A percentile compares a stretch with the other conserved stretches of the same genome.
These are phyloP conservation scores for Neosilurus mollespiculum DNA, from an alignment of 2,797 vertebrate species.

Conservation along the genomic window DNA sequence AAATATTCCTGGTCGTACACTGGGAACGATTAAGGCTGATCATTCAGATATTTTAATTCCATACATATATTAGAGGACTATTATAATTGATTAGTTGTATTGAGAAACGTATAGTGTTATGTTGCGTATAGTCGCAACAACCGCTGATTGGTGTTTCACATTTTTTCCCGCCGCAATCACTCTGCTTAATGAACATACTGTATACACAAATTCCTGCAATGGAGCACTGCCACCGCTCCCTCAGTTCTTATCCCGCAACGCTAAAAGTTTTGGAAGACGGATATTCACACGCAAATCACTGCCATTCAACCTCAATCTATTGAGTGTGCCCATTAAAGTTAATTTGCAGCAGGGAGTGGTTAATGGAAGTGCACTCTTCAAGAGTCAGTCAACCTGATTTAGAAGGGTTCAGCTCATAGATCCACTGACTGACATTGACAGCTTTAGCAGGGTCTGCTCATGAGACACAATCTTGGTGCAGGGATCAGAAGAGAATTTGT, in stretches of 20 bases:
- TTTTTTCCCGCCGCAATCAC: conserved; percentile 11
- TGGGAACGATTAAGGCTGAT: background rate
- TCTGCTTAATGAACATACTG: conserved; percentile 43
- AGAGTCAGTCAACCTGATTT: conserved; percentile 79
- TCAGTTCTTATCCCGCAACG: conserved; percentile 4
- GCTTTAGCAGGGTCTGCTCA: conserved; percentile 70
- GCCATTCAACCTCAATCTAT: conserved; percentile 72
- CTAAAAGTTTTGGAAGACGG: conserved; percentile 65
- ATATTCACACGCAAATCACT: conserved; percentile 79
- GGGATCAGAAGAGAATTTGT: conserved; percentile 7
- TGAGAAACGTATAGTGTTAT: background rate
- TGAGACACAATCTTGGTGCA: background rate
- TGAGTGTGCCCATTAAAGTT: conserved; percentile 79
- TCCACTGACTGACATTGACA: conserved; percentile 72
- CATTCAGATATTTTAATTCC: background rate
- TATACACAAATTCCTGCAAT: conserved; percentile 34
- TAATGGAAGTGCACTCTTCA: conserved; percentile 78
- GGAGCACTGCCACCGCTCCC: conserved; percentile 5
- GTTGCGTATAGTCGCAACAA: background rate
- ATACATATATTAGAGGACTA: background rate
- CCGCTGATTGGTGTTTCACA: conserved; percentile 6
- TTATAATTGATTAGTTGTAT: no score
- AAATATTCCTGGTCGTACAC: background rate
- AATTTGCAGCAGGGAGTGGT: conserved; percentile 78
- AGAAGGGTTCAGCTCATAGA: conserved; percentile 74